Evolutionary conservation across 30 jellyfish, hydroid and myxozoan species (phyloP), one percentile per base, ranked within the genome.

Genomic region (Aurelia aurita): DNA sequence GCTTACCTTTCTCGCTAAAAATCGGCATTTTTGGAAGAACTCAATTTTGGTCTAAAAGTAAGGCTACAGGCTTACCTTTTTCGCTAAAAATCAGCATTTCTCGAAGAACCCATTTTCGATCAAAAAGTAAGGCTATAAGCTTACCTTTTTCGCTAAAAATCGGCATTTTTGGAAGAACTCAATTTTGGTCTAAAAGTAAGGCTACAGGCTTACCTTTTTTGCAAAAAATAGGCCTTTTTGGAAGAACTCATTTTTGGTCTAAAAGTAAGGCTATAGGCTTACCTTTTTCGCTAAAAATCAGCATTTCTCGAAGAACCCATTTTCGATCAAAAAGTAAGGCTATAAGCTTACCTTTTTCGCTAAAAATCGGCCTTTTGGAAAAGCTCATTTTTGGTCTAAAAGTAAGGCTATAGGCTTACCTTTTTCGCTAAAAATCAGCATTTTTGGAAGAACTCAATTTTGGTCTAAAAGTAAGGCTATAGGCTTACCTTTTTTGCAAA

Each of bases 251-350:
- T 12, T 66, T 66, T 66, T 4, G 7, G 14, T 26, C 61, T 1
- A 66, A 28, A 66, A 66, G 77, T 65, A 66, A 29, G 54, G 61
- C 55, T 66, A 66, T 66, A 66, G 57, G 16, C 77, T 66, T 66
- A 21, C 35, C 10, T 13, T 66, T 66, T 29, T 28, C n/a, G 18
- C 22, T 29, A 27, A 66, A 14, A 8, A 28, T 66, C n/a, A n/a
- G 51, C 13, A 64, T n/a, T 16, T 5, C 12, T 7, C 20, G 23
- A 20, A 64, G 3, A 2, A 12, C 18, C n/a, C 53, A 64, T 8
- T 64, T 64, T 64, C 9, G 53, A 1, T 51, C 53, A 64, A 64
- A 64, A 20, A 10, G 51, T 64, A 64, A 64, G 76, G 20, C 51
- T 64, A 64, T 64, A 64, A 19, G 15, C 76, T 64, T 64, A 53